phyloP scores from a whole-genome alignment of 2,888 invertebrate species.

The Phengaris arion region DNA sequence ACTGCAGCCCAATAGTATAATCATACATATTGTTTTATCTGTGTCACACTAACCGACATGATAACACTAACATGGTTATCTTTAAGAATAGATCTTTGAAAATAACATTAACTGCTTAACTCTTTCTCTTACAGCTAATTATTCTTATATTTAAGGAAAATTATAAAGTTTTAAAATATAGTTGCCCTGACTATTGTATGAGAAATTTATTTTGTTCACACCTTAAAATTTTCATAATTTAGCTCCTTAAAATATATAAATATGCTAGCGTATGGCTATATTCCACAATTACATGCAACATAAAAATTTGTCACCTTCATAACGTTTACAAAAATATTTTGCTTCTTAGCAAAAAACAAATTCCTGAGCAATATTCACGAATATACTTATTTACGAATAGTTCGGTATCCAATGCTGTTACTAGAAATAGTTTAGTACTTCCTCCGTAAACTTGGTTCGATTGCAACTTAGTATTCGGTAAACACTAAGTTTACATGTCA shows the following conservation, averaged over 20 bases:
- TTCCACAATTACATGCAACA: too few species aligned
- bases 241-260: too few species aligned
- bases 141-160: too few species aligned
- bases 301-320: background rate
- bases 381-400: conserved; percentile 21
- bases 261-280: too few species aligned
- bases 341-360: background rate
- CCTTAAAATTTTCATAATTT: too few species aligned
- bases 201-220: too few species aligned
- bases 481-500: conserved; percentile 38
- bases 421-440: conserved; percentile 41
- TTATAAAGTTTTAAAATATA: too few species aligned
- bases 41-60: background rate
- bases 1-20: too few species aligned
- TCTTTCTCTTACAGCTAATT: too few species aligned
- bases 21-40: background rate
- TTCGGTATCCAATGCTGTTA: conserved; percentile 27
- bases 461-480: conserved; percentile 41
- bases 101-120: too few species aligned
- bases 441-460: conserved; percentile 39
- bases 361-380: conserved; percentile 23
- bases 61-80: background rate
- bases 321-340: background rate
- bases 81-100: background rate
- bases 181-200: too few species aligned